These are phyloP conservation scores for Pitta sordida DNA, from an alignment of 2,113 vertebrate species.

Conservation along the genomic window DNA sequence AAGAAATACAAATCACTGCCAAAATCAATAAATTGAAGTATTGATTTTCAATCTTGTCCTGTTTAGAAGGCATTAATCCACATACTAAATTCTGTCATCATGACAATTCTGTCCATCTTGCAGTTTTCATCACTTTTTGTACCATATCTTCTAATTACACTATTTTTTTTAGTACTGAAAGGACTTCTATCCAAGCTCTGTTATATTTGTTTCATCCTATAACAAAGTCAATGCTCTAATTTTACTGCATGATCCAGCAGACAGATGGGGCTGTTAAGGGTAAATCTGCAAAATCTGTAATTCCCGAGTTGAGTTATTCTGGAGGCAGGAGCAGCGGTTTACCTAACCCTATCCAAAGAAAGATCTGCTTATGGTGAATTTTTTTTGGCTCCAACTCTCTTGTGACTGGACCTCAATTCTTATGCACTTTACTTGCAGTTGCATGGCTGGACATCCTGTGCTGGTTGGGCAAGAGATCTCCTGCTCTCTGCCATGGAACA, in stretches of 20 bases:
- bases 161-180: not conserved
- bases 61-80: slow-evolving; percentile 55
- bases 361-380: not conserved
- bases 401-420: not conserved
- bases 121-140: slow-evolving; percentile 43
- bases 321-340: not conserved
- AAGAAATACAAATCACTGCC: slow-evolving; percentile 41
- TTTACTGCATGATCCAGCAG: not conserved
- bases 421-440: not conserved
- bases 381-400: not conserved
- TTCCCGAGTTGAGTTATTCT: not conserved
- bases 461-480: not conserved
- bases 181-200: slow-evolving; percentile 1
- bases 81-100: slow-evolving; percentile 18
- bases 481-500: not conserved
- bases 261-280: not conserved
- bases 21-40: slow-evolving; percentile 55
- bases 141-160: not conserved
- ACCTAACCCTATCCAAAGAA: not conserved
- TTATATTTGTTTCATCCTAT: not conserved
- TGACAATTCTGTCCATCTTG: slow-evolving; percentile 42
- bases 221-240: not conserved
- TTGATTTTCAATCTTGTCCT: slow-evolving; percentile 46
- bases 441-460: not conserved
- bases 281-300: not conserved